Evolutionary conservation across 2,113 vertebrate species (phyloP), one percentile per base, ranked within the genome.

Genomic region (Henicopernis longicauda): DNA sequence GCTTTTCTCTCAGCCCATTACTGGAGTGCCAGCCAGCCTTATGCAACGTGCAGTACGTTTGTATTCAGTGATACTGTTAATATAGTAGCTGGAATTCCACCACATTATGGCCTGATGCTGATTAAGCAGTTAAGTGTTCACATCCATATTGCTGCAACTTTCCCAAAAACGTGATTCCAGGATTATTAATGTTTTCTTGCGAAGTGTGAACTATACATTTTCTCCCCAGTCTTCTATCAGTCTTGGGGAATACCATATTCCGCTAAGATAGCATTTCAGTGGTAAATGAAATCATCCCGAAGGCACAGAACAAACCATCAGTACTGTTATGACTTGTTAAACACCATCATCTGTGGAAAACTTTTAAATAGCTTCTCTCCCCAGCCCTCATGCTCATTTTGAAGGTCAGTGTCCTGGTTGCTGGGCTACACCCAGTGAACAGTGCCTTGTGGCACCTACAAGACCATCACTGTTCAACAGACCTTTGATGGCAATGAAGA

Each of bases 381-480:
- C 58, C 86, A 50, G 36, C 27, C 38, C 79, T 62, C 21, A 26
- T 4, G 19, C 17, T 50, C 58, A 10, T 14, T 36, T n/a, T 18
- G 36, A 36, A 49, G 22, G 40, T 15, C 65, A 6, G 26, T 16
- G 31, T 19, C 40, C 25, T 9, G 36, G 20, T 57, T 52, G 27
- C 44, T 18, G 72, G 50, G 40, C 40, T 49, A 6, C 3, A 7
- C 29, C 27, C 19, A 38, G 25, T 2, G 19, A 40, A 6, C 7
- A 5, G 36, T 7, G 14, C 55, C 62, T 32, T 5, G 36, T 15
- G 36, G 44, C 54, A 44, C 47, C 58, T 19, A 18, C 10, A 8
- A 11, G 36, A 13, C 1, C 0, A 23, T 13, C 40, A 6, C 57
- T 21, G n/a, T 8, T 36, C 65, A 26, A 12, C 0, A 44, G 9